These are phyloP conservation scores for Hartigia nigra DNA, from an alignment of 2,888 invertebrate species.

Conservation along the genomic window DNA sequence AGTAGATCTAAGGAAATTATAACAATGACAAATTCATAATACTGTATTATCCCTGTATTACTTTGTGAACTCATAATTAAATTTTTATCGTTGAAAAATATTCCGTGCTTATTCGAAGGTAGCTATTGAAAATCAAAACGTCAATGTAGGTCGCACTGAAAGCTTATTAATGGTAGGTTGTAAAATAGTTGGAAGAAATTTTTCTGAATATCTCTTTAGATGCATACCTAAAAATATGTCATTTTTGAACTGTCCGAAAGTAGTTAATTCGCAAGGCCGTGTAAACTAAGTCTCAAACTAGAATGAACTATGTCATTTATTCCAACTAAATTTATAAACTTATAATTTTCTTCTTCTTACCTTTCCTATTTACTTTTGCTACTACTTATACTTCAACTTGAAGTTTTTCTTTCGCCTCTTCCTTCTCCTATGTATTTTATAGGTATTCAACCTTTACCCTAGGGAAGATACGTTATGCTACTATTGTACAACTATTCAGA, in stretches of 20 bases:
- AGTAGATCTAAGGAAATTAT: not conserved
- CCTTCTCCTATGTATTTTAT: not conserved
- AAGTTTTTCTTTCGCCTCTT: not conserved
- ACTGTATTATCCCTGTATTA: not conserved
- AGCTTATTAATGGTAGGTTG: no score
- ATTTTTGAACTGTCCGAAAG: not conserved
- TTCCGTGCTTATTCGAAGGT: no score
- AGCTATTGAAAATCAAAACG: no score
- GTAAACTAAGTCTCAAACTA: not conserved
- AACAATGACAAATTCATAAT: not conserved
- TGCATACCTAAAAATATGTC: not conserved
- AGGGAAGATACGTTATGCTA: not conserved
- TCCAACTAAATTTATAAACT: not conserved
- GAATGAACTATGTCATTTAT: not conserved
- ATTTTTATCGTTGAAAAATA: no score
- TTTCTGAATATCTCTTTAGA: no score
- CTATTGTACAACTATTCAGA: not conserved
- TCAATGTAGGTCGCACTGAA: no score
- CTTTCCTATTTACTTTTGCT: not conserved
- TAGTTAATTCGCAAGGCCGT: not conserved
- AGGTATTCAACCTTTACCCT: not conserved
- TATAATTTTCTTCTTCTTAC: not conserved
- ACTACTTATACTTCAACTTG: not conserved
- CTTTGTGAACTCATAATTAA: not conserved
- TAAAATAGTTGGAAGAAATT: no score